Conservation (phyloP, 2,888 invertebrate genomes). For the Sarcophaga subvicina region DNA sequence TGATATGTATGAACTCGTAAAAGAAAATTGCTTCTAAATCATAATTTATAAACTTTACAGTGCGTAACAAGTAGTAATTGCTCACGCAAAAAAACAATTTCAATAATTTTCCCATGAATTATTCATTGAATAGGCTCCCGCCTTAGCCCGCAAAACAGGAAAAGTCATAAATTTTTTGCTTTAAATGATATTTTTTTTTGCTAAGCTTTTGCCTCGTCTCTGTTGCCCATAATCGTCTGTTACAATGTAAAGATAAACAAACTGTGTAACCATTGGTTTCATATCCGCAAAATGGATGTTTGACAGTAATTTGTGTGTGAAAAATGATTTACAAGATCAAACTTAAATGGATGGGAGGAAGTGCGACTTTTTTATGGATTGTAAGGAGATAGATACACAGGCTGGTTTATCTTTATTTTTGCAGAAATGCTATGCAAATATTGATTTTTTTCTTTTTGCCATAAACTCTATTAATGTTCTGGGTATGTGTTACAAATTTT, state of each 20-base stretch:
- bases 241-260: neutral
- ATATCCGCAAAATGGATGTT: neutral
- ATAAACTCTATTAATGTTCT: neutral
- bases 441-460: neutral
- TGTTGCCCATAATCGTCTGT: neutral
- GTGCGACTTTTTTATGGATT: neutral
- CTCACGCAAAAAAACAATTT: slow-evolving; percentile 47
- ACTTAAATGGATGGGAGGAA: neutral
- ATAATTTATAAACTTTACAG: too few relatives aligned
- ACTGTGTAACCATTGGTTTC: neutral
- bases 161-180: neutral
- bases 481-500: neutral
- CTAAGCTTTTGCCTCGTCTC: neutral
- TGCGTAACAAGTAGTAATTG: slow-evolving; percentile 34
- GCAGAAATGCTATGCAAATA: neutral
- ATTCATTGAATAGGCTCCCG: neutral
- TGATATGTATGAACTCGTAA: too few relatives aligned
- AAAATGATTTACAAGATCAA: slow-evolving; percentile 39
- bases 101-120: neutral
- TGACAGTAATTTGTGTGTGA: slow-evolving; percentile 29
- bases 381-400: neutral
- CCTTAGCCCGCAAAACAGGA: neutral
- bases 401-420: neutral
- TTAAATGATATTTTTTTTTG: neutral
- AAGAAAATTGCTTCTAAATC: too few relatives aligned